Conservation (phyloP, 1,140 invertebrate species). For the Wasmannia auropunctata region DNA sequence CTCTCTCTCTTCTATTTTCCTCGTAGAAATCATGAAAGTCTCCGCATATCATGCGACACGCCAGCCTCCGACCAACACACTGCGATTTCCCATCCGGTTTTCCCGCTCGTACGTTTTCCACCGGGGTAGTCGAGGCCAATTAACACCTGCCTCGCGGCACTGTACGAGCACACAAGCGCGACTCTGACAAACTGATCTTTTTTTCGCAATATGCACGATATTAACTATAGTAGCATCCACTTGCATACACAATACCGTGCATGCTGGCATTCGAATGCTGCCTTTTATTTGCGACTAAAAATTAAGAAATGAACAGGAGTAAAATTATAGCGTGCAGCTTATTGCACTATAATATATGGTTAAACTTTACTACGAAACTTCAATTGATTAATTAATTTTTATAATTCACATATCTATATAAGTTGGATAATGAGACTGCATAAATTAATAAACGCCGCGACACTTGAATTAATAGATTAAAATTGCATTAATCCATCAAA, state of each 20-base stretch:
- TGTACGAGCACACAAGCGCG: conserved; percentile 7
- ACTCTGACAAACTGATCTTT: neutral
- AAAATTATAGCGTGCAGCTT: neutral
- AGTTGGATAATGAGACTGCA: neutral
- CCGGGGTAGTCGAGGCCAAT: conserved; percentile 62
- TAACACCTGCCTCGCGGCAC: conserved; percentile 70
- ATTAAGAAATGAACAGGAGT: neutral
- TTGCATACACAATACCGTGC: neutral
- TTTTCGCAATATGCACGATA: conserved; percentile 51
- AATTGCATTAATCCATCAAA: conserved; percentile 9
- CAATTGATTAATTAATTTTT: neutral
- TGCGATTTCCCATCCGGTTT: conserved; percentile 66
- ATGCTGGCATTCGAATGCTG: neutral
- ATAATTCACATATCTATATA: neutral
- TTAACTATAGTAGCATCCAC: conserved; percentile 13
- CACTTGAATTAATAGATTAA: neutral
- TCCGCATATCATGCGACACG: conserved; percentile 78
- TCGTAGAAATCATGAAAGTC: conserved; percentile 75
- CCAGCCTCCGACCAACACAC: conserved; percentile 61
- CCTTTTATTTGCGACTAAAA: conserved; percentile 14
- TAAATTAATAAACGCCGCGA: neutral
- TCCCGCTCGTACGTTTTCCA: conserved; percentile 60
- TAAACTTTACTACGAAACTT: neutral
- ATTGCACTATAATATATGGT: neutral
- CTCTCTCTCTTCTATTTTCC: conserved; percentile 32